Evolutionary conservation across 2,797 vertebrate genomes (phyloP).

Genomic region (Xenopus petersii): DNA sequence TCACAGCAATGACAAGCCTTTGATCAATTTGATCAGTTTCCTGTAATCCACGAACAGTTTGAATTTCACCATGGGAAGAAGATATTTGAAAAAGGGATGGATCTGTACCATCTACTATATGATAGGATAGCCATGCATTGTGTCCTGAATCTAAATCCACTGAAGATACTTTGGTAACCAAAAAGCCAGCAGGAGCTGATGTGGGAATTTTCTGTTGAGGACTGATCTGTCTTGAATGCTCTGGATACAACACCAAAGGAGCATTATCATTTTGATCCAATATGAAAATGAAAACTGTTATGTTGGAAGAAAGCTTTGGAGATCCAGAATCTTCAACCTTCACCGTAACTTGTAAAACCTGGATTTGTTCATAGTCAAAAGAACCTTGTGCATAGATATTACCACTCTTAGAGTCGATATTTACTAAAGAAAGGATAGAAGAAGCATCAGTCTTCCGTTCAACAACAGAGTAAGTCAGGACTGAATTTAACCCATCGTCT

Average conservation of each 20-base stretch:
- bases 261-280: constrained; percentile 64
- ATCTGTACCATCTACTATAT: constrained; percentile 74
- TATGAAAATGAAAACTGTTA: constrained; percentile 64
- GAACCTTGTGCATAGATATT: constrained; percentile 59
- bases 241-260: constrained; percentile 61
- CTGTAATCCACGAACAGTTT: constrained; percentile 72
- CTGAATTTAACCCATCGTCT: constrained; percentile 62
- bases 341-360: constrained; percentile 64
- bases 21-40: constrained; percentile 76
- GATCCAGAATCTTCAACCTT: constrained; percentile 61
- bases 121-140: constrained; percentile 62
- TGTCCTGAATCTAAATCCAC: constrained; percentile 62
- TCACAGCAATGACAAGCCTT: constrained; percentile 77
- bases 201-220: constrained; percentile 74
- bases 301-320: constrained; percentile 60
- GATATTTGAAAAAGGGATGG: constrained; percentile 80
- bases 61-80: constrained; percentile 79
- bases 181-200: constrained; percentile 63
- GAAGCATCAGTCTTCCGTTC: constrained; percentile 41
- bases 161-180: constrained; percentile 72
- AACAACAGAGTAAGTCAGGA: constrained; percentile 57
- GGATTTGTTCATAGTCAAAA: constrained; percentile 67
- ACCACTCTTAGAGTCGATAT: constrained; percentile 61
- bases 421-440: constrained; percentile 51
- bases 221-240: constrained; percentile 53